These are phyloP conservation scores for Diglossa brunneiventris DNA, from an alignment of 2,113 vertebrate species.

Conservation along the genomic window DNA sequence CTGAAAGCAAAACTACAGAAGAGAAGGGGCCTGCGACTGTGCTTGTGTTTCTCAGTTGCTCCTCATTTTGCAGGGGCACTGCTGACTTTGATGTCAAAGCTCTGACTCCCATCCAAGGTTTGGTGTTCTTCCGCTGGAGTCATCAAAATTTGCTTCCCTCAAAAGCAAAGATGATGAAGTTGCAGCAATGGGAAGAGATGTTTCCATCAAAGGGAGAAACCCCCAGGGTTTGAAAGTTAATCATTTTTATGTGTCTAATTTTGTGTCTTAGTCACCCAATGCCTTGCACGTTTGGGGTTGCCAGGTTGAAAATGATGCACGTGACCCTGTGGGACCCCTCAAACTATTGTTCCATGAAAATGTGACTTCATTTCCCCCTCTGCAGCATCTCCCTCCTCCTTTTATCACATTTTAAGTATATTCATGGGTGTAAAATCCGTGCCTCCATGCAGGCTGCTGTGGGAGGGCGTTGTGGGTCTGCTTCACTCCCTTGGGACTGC, in stretches of 20 bases:
- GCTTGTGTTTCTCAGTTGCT: neutral
- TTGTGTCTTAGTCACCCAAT: neutral
- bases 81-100: neutral
- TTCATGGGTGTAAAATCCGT: neutral
- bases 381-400: neutral
- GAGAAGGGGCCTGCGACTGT: neutral
- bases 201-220: neutral
- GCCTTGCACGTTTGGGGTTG: neutral
- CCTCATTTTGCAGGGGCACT: neutral
- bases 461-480: neutral
- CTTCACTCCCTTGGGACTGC: neutral
- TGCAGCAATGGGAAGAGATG: neutral
- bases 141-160: neutral
- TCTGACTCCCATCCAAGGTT: neutral
- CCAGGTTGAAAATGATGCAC: neutral
- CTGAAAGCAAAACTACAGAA: neutral
- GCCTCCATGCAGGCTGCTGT: neutral
- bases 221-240: neutral
- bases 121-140: neutral
- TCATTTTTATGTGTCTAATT: neutral
- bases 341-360: neutral
- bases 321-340: neutral
- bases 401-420: neutral
- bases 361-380: neutral
- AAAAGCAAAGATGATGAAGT: neutral